These are phyloP conservation scores for Eupsittula cactorum DNA, from an alignment of 2,113 vertebrate genomes.

Conservation along the genomic window DNA sequence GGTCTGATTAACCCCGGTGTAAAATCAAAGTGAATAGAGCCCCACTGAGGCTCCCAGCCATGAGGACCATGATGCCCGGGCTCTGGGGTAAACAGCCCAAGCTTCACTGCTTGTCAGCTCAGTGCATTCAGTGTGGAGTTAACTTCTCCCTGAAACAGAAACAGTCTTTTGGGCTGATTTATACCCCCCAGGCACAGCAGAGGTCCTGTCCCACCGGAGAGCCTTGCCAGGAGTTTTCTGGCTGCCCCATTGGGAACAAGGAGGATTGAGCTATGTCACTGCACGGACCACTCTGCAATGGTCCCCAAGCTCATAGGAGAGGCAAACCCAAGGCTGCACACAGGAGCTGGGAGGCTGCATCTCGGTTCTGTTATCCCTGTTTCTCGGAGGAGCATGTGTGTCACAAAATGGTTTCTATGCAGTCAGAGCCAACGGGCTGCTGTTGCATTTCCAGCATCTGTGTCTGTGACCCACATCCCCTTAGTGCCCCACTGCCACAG, in stretches of 20 bases:
- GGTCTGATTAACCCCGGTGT: conserved; percentile 56
- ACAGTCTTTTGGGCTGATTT: not conserved
- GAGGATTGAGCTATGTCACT: not conserved
- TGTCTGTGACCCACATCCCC: not conserved
- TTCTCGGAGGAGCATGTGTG: not conserved
- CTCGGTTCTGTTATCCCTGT: not conserved
- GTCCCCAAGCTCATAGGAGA: not conserved
- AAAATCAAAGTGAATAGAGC: conserved; percentile 68
- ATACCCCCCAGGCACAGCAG: not conserved
- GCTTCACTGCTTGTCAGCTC: conserved; percentile 42
- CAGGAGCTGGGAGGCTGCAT: not conserved
- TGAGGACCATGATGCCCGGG: conserved; percentile 6
- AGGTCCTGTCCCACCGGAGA: not conserved
- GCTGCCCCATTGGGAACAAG: not conserved
- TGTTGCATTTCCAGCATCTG: not conserved
- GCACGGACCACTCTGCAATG: rapidly evolving
- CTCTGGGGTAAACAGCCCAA: conserved; percentile 35
- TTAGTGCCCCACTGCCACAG: rapidly evolving
- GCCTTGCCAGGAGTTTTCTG: not conserved
- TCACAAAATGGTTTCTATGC: not conserved
- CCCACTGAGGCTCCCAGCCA: conserved; percentile 33
- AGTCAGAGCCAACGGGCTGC: not conserved
- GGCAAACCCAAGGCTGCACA: not conserved
- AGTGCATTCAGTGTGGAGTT: conserved; percentile 21
- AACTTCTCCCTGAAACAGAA: conserved; percentile 17